Percentiles rank a stretch among this genome's conserved stretches.
These are phyloP conservation scores for Dinothrombium tinctorium DNA, from an alignment of 1,140 invertebrate genomes.

Conservation along the genomic window DNA sequence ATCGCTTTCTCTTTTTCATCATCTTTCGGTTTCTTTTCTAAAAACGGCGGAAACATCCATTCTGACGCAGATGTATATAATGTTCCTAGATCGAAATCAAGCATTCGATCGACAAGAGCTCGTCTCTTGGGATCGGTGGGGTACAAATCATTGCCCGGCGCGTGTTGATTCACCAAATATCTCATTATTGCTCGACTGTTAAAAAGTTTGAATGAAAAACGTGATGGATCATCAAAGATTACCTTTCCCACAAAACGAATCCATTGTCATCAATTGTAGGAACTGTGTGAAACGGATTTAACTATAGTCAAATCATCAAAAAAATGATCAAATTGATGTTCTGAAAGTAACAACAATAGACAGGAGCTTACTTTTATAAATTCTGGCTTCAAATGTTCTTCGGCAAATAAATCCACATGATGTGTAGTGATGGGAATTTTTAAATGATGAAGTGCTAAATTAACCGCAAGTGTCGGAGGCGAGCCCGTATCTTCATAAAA, in stretches of 20 bases:
- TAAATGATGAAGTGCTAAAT: too few relatives aligned
- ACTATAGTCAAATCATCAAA: too few relatives aligned
- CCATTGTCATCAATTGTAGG: constrained; percentile 37
- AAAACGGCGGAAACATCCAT: background rate
- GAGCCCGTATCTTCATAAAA: too few relatives aligned
- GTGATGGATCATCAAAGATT: background rate
- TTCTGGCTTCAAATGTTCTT: too few relatives aligned
- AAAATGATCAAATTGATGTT: too few relatives aligned
- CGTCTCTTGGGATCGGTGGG: constrained; percentile 37
- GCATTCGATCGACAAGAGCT: constrained; percentile 40
- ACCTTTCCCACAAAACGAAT: constrained; percentile 32
- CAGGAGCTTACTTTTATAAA: too few relatives aligned
- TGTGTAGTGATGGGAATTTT: too few relatives aligned
- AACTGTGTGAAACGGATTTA: too few relatives aligned
- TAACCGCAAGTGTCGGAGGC: too few relatives aligned
- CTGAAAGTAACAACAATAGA: too few relatives aligned
- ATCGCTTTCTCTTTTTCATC: constrained; percentile 14
- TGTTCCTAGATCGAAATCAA: constrained; percentile 35
- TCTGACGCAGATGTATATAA: constrained; percentile 14
- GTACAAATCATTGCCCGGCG: constrained; percentile 35
- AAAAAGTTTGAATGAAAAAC: too few relatives aligned
- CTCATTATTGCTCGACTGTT: constrained; percentile 13
- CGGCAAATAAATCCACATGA: too few relatives aligned
- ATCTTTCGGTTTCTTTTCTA: background rate
- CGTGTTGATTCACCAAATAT: constrained; percentile 25